Base-by-base conservation (phyloP, 2,888 invertebrate genomes). In the Drosophila antonietae region DNA sequence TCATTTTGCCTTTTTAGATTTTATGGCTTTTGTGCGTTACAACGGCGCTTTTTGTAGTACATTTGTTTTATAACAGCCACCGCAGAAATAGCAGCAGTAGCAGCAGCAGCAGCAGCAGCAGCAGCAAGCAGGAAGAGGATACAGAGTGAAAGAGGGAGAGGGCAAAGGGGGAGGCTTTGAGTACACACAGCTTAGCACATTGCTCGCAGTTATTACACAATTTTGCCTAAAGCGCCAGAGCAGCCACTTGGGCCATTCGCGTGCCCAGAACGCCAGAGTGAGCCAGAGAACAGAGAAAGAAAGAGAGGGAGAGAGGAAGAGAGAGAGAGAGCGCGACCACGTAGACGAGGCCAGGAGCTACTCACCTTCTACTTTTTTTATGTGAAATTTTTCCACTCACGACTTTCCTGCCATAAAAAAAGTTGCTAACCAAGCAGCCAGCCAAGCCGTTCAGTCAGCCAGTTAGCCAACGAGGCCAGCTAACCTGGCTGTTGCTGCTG, bases 1-100 rank as follows among this genome's bases (percentile, higher is more conserved):
- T 83, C 88, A 77, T 84, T 84, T 88, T 81, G 88, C 83, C 85
- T 84, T 84, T 84, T 88, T 88, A 84, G 84, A 88, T 84, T 84
- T 84, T 88, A 84, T 88, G 79, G 88, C 85, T 88, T 80, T 84
- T 84, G 85, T 84, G 84, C 88, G 88, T 88, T 84, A 88, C 88
- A 83, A 87, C 83, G 78, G 70, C 75, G 84, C 75, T 84, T 83
- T 83, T 83, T 87, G 78, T 87, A 84, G 70, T 87, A 87, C 83
- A 84, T 84, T 84, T 84, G 88, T 84, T 84, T 84, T 84, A 87
- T 87, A 84, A 87, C 83, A 84, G 83, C 86, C 80, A 81, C 80
- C 75, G 79, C 73, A 78, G 72, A 71, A 75, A 75, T 71, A 58
- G 55, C 64, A 73, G 43, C 61, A 60, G 53, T 31, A 62, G 31